phyloP scores from a whole-genome alignment of 2,888 invertebrate species.

The Orgyia antiqua region DNA sequence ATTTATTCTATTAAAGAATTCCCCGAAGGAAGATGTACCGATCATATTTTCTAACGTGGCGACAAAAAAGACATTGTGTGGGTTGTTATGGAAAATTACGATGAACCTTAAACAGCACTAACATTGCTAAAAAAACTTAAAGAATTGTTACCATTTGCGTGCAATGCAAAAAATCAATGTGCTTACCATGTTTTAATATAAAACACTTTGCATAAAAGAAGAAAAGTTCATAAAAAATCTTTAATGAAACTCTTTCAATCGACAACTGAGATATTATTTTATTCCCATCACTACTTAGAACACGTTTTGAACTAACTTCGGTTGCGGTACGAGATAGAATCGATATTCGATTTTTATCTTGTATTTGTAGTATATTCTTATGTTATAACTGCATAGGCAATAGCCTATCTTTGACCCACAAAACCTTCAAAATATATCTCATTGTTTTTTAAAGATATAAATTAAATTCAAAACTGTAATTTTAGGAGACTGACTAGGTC shows the following conservation, averaged over 20 bases:
- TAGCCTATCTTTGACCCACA: slow-evolving; percentile 7
- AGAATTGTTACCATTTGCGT: too few species aligned
- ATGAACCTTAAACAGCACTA: too few species aligned
- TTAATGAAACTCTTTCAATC: slow-evolving; percentile 2
- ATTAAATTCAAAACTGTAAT: slow-evolving; percentile 10
- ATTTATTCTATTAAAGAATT: too few species aligned
- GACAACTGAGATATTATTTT: slow-evolving; percentile 13
- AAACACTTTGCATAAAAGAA: background rate
- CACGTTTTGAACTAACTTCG: slow-evolving; percentile 13
- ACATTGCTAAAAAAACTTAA: too few species aligned
- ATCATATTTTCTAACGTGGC: too few species aligned
- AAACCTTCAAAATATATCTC: slow-evolving; percentile 5
- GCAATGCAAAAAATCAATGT: too few species aligned
- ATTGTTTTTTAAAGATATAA: slow-evolving; percentile 12
- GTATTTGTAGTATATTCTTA: too few species aligned
- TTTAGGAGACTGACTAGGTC: slow-evolving; percentile 3
- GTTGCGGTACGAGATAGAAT: slow-evolving; percentile 15
- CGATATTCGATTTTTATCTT: slow-evolving; percentile 9
- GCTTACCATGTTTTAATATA: background rate
- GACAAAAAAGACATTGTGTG: too few species aligned
- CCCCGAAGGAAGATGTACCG: too few species aligned
- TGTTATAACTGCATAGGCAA: slow-evolving; percentile 7
- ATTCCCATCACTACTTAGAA: slow-evolving; percentile 9
- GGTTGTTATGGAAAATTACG: too few species aligned
- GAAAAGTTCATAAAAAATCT: too few species aligned